Evolutionary conservation across 2,113 vertebrate species (phyloP).

Genomic region (Oceanites oceanicus): DNA sequence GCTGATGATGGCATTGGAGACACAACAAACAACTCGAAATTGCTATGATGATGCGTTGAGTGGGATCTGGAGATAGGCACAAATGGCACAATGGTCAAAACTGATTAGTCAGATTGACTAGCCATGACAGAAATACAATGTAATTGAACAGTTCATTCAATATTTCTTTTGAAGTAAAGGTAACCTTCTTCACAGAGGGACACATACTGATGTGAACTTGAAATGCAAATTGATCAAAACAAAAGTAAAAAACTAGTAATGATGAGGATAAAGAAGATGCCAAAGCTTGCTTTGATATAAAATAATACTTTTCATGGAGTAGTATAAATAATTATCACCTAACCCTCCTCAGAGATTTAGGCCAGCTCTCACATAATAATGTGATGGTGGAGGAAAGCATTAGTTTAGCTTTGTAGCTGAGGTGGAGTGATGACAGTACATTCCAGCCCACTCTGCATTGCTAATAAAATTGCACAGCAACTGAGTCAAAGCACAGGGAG

Average conservation of each 20-base stretch:
- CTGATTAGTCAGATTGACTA: background rate
- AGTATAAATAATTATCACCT: background rate
- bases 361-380: background rate
- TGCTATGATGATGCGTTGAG: background rate
- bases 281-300: background rate
- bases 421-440: background rate
- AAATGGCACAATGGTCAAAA: background rate
- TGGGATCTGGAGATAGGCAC: background rate
- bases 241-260: background rate
- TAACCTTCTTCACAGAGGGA: background rate
- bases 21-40: background rate
- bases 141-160: background rate
- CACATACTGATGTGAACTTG: background rate
- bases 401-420: background rate
- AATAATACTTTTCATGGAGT: background rate
- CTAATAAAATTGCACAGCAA: background rate
- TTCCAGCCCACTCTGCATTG: background rate
- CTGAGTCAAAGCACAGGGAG: background rate
- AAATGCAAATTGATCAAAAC: background rate
- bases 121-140: background rate
- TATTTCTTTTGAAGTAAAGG: background rate
- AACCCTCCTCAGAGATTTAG: background rate
- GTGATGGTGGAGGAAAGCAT: background rate
- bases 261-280: background rate
- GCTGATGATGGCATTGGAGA: background rate